Conservation (phyloP, 2,797 vertebrate genomes). For the Chiroxiphia lanceolata region DNA sequence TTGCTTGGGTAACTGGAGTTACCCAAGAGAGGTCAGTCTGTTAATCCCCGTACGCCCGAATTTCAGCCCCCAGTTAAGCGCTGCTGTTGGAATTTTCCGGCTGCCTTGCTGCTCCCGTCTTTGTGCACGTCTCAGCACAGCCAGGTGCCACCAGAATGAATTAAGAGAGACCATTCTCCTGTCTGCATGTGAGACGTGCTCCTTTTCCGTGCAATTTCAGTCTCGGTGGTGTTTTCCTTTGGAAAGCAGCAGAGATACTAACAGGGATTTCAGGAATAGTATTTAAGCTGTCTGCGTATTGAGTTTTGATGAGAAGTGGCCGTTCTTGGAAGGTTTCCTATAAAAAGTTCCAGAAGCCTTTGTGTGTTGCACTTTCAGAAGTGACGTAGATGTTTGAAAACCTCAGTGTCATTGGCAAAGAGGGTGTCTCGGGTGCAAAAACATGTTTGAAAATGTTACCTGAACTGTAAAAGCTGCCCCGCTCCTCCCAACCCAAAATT, state of each 20-base stretch:
- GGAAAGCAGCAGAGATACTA: neutral
- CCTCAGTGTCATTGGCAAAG: neutral
- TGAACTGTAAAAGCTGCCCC: neutral
- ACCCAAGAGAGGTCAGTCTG: neutral
- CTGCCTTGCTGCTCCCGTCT: neutral
- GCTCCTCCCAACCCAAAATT: conserved; percentile 40
- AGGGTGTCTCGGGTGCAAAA: neutral
- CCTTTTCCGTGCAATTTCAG: neutral
- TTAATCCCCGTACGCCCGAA: fast-evolving
- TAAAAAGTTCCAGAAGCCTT: neutral
- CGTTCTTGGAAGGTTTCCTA: neutral
- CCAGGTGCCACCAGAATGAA: neutral
- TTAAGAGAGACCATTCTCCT: fast-evolving
- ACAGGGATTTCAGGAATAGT: neutral
- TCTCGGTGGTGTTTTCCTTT: neutral
- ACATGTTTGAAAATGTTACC: conserved; percentile 20
- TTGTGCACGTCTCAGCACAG: neutral
- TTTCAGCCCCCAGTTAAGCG: neutral
- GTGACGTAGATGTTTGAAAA: neutral
- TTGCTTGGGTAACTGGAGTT: neutral
- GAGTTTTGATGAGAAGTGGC: neutral
- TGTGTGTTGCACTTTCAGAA: neutral
- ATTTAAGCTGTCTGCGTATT: neutral
- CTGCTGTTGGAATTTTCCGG: neutral
- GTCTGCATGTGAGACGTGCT: fast-evolving